Base-by-base conservation (phyloP, 2,113 vertebrate species). In the Fulmarus glacialis region DNA sequence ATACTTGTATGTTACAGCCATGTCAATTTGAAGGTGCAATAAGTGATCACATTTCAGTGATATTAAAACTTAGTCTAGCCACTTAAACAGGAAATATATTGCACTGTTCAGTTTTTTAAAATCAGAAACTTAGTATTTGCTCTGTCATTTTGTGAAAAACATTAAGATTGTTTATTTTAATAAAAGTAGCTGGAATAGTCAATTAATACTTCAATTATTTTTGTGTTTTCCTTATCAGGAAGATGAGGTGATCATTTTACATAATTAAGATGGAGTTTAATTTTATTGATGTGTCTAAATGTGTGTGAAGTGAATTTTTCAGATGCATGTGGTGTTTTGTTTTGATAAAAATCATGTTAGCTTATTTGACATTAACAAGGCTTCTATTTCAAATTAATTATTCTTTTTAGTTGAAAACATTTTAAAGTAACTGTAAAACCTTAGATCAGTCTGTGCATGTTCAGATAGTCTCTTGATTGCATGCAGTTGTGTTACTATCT, bases 171-270 rank as follows among this genome's bases (percentile, higher is more conserved):
- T 90, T 81, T 80, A 88, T 92, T 71, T 97, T 34, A 86, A 82
- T 80, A 82, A 77, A 74, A 92, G 26, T 81, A 48, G 71, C 9
- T 95, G 74, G 81, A 95, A 89, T 34, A 86, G 36, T 97, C 64
- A 74, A 98, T 98, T 98, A 98, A 98, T 96, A 67, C 95, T 97
- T 84, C 82, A 94, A 98, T 98, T 98, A 93, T 98, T 98, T 98
- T 98, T 98, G 96, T 98, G 96, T 97, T 97, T 97, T 98, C 96
- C 98, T 94, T 99, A 95, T 98, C 98, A 99, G 99, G 99, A 99
- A 95, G 98, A 99, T 93, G 99, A 99, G 99, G 99, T 99, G 99
- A 99, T 98, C 84, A 97, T 97, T 98, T 97, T 98, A 90, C 94
- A 95, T 98, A 96, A 97, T 96, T 96, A 94, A 95, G 95, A 87